Percentiles rank a stretch among this genome's conserved stretches.
phyloP scores from a whole-genome alignment of 2,113 vertebrate species.

The Machaerirhynchus nigripectus region DNA sequence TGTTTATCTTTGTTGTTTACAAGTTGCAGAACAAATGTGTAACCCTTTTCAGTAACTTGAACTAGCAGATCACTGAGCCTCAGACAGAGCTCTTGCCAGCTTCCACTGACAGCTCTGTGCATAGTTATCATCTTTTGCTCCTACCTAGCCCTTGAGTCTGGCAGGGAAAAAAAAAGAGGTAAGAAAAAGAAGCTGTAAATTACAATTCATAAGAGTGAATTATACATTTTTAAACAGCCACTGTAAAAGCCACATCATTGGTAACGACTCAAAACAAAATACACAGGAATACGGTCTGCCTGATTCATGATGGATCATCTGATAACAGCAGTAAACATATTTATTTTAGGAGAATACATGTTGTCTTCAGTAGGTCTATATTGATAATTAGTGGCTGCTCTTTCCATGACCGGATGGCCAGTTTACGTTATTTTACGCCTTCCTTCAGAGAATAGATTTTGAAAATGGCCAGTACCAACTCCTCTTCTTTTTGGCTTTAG shows the following conservation, averaged over 20 bases:
- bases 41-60: background rate
- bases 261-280: background rate
- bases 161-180: background rate
- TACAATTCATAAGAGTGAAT: background rate
- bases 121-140: constrained; percentile 22
- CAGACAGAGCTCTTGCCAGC: background rate
- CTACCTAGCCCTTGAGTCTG: background rate
- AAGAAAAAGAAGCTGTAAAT: background rate
- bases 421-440: background rate
- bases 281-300: background rate
- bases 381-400: background rate
- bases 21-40: background rate
- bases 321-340: background rate
- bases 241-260: background rate
- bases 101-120: background rate
- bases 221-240: background rate
- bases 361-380: background rate
- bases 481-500: background rate
- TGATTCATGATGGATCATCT: background rate
- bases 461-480: background rate
- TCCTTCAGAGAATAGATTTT: background rate
- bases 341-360: background rate
- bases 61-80: background rate
- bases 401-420: background rate
- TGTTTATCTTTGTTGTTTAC: too few species aligned